A percentile compares a stretch with the other conserved stretches of the same genome.
Evolutionary conservation across 1,140 invertebrate species (phyloP).

Genomic region (Theocolax elegans): DNA sequence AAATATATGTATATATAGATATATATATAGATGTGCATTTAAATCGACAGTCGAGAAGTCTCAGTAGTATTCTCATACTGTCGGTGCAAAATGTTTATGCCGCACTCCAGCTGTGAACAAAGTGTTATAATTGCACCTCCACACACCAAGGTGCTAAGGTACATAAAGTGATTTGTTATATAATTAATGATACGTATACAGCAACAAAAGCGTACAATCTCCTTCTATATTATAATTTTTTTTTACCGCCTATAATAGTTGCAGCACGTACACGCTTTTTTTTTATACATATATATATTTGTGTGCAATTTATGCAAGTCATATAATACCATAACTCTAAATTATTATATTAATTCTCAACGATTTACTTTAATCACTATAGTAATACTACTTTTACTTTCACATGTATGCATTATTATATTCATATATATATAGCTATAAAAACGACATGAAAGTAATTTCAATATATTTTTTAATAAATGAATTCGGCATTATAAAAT

Average conservation of each 20-base stretch:
- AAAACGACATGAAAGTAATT: no score
- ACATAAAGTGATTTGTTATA: slow-evolving; percentile 17
- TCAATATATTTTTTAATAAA: no score
- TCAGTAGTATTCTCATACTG: slow-evolving; percentile 59
- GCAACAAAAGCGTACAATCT: neutral
- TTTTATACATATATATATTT: slow-evolving; percentile 1
- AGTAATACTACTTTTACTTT: no score
- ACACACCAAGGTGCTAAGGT: slow-evolving; percentile 54
- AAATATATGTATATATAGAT: no score
- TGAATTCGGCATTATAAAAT: no score
- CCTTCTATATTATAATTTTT: neutral
- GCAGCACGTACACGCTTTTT: neutral
- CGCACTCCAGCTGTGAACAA: slow-evolving; percentile 63
- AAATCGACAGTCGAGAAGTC: neutral
- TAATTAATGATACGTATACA: slow-evolving; percentile 22
- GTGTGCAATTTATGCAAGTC: no score
- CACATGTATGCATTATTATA: no score
- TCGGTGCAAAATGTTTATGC: slow-evolving; percentile 58
- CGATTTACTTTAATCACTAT: no score
- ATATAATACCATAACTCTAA: no score
- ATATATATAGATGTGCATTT: slow-evolving; percentile 40
- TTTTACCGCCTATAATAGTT: neutral
- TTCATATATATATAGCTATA: no score
- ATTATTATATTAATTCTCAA: no score
- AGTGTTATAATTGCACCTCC: slow-evolving; percentile 60